Conservation (phyloP, 2,888 invertebrate genomes). For the Endomychus coccineus region DNA sequence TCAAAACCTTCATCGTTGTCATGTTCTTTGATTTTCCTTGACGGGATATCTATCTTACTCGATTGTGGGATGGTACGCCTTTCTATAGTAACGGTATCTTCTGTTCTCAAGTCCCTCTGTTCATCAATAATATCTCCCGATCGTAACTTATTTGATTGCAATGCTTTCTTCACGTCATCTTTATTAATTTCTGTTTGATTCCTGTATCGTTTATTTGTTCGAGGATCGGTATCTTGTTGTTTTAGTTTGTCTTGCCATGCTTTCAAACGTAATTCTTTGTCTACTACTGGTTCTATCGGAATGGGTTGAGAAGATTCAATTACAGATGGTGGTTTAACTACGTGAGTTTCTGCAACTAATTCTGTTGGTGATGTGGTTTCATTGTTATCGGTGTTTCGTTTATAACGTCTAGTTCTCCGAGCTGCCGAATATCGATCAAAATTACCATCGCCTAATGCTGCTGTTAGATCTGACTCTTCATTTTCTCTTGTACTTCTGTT, state of each 20-base stretch:
- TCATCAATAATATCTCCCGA: slow-evolving; percentile 18
- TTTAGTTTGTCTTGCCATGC: slow-evolving; percentile 67
- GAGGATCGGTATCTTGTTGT: slow-evolving; percentile 23
- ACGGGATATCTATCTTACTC: slow-evolving; percentile 35
- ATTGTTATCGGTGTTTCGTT: slow-evolving; percentile 53
- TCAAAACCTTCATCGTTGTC: slow-evolving; percentile 89
- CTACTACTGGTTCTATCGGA: slow-evolving; percentile 43
- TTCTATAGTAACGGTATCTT: slow-evolving; percentile 30
- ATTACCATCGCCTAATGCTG: slow-evolving; percentile 64
- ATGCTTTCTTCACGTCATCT: slow-evolving; percentile 62
- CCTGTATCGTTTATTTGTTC: slow-evolving; percentile 33
- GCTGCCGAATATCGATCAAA: slow-evolving; percentile 80
- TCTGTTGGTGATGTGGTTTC: slow-evolving; percentile 43
- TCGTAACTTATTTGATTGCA: slow-evolving; percentile 43
- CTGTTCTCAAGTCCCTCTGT: slow-evolving; percentile 22
- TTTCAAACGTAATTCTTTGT: slow-evolving; percentile 55
- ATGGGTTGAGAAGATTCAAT: slow-evolving; percentile 50
- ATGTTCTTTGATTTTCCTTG: slow-evolving; percentile 48
- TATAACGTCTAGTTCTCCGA: slow-evolving; percentile 73
- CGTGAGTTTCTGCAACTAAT: slow-evolving; percentile 47
- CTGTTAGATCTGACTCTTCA: slow-evolving; percentile 42
- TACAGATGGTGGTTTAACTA: slow-evolving; percentile 37
- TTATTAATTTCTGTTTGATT: slow-evolving; percentile 64
- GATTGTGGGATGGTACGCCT: slow-evolving; percentile 25
- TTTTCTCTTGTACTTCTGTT: slow-evolving; percentile 28